Evolutionary conservation across 2,113 vertebrate genomes (phyloP).

Genomic region (Pterophyllum scalare): DNA sequence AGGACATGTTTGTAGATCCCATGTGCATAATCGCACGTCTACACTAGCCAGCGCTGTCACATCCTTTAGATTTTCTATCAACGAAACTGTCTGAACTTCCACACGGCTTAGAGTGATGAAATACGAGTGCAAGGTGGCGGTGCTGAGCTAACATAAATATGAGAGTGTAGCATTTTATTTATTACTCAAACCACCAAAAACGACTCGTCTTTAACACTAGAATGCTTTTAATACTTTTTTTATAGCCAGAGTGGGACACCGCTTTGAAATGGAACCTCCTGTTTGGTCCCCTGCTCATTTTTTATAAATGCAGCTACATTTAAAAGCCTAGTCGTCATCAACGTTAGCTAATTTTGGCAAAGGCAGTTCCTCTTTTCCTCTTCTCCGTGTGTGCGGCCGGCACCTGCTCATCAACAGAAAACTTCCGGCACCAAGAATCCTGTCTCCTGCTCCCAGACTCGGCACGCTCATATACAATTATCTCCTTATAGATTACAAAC

Average conservation of each 20-base stretch:
- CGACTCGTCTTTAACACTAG: background rate
- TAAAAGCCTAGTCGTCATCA: background rate
- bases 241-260: background rate
- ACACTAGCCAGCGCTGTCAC: background rate
- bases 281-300: background rate
- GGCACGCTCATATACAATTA: background rate
- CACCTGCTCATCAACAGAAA: background rate
- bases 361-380: background rate
- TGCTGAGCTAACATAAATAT: background rate
- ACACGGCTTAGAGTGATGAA: background rate
- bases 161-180: background rate
- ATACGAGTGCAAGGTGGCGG: background rate
- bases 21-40: background rate
- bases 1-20: background rate
- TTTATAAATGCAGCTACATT: too few relatives aligned
- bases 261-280: background rate
- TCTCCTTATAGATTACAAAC: background rate
- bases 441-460: background rate
- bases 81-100: background rate
- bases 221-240: background rate
- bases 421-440: background rate
- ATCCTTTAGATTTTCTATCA: background rate
- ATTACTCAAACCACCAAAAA: background rate
- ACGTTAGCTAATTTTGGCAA: background rate
- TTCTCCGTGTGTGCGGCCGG: background rate